Base-by-base conservation (phyloP, 1,140 invertebrate genomes). In the Pogonomyrmex californicus region DNA sequence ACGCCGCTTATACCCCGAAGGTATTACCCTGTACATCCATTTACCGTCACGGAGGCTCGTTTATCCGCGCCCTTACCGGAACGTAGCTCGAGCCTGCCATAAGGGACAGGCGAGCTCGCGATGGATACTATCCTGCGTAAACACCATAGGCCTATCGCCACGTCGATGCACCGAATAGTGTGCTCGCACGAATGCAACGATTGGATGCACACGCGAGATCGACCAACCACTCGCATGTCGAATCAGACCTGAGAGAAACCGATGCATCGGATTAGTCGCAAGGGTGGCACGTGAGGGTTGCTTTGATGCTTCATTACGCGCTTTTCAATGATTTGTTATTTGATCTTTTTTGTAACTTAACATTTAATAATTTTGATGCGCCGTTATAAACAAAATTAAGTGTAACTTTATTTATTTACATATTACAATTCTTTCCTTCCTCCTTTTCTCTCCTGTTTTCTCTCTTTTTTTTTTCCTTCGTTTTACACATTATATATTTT, bases 91-190 rank as follows among this genome's bases (percentile, higher is more conserved):
- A 56, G 86, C 38, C 14, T 62, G 51, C 33, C 33, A 14, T 78
- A 62, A 75, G 33, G 87, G 60, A 75, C 54, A 58, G 49, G 23
- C 38, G 49, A 36, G 33, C 36, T 36, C 65, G 36, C 63, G 65
- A 83, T 47, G 88, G 82, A 88, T 90, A 88, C 75, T 51, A 76
- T 85, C 87, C 76, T 87, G 88, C 91, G 75, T 90, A 91, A 92
- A 92, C 87, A 91, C 90, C 89, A 90, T 88, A 85, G 73, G 44
- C 38, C 60, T 86, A 86, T 78, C 63, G 58, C 78, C 66, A 44
- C 56, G 41, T 60, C 58, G 68, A 60, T 70, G 75, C 85, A 49
- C 36, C 83, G 71, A 75, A 23, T 60, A 30, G 58, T 41, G 71
- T 56, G 23, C 51, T 56, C 17, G 85, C 23, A 47, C 41, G 56